These are phyloP conservation scores for Pelosia muscerda DNA, from an alignment of 2,888 invertebrate species.

Conservation along the genomic window DNA sequence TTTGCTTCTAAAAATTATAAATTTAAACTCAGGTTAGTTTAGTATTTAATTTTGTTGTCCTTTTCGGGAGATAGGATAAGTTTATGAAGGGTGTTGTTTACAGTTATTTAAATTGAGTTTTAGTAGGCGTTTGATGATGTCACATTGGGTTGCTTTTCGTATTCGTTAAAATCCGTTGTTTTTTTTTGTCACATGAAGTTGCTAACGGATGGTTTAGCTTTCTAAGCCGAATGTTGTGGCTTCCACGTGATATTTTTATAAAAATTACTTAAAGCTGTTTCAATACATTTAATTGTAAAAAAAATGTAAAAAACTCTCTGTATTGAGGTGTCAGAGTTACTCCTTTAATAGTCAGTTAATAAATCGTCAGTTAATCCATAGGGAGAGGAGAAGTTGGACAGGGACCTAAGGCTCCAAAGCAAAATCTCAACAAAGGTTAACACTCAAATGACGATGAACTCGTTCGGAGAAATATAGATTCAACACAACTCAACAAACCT, in stretches of 20 bases:
- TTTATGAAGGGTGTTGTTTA: slow-evolving; percentile 44
- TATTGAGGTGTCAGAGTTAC: not conserved
- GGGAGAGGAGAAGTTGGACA: not conserved
- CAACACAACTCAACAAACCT: not conserved
- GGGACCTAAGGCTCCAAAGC: not conserved
- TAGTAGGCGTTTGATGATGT: slow-evolving; percentile 5
- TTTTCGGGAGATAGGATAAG: slow-evolving; percentile 38
- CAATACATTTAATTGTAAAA: too few relatives aligned
- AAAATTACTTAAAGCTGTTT: too few relatives aligned
- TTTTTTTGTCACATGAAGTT: not conserved
- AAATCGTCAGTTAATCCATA: not conserved
- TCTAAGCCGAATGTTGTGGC: not conserved
- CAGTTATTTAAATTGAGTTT: slow-evolving; percentile 20
- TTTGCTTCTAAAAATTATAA: slow-evolving; percentile 81
- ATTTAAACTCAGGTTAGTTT: slow-evolving; percentile 74
- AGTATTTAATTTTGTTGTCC: slow-evolving; percentile 62
- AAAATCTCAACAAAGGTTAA: not conserved
- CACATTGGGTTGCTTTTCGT: not conserved
- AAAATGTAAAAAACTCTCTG: too few relatives aligned
- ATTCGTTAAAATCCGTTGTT: not conserved
- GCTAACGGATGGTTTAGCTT: not conserved
- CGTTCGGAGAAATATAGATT: not conserved
- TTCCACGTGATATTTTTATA: not conserved
- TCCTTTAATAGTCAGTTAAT: not conserved
- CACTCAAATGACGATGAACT: not conserved